Evolutionary conservation across 2,797 vertebrate species (phyloP).

Genomic region (Heterohyrax brucei): DNA sequence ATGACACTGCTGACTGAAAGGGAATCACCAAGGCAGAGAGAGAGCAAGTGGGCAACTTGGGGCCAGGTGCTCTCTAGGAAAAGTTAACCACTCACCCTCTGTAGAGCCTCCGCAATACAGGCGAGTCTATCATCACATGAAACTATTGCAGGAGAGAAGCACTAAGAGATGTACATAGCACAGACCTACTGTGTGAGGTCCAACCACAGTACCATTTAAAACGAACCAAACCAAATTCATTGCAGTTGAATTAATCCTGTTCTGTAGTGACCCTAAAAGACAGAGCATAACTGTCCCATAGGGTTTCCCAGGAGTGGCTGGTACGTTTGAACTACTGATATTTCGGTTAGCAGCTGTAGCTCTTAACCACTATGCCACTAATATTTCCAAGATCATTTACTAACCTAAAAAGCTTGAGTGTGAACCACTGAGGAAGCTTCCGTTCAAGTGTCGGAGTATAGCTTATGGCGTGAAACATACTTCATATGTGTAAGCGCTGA

Average conservation of each 20-base stretch:
- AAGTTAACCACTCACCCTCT: accelerated
- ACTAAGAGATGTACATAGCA: background rate
- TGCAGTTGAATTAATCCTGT: no score
- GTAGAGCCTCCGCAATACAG: accelerated
- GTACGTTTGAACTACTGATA: no score
- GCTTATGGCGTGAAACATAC: background rate
- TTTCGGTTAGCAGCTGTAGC: no score
- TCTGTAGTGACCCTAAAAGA: no score
- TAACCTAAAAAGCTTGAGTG: background rate
- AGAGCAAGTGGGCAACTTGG: no score
- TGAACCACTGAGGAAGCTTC: background rate
- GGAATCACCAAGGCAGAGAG: background rate
- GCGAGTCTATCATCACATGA: accelerated
- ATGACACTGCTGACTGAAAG: no score
- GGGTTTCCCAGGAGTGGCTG: no score
- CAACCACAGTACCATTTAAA: background rate
- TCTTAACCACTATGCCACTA: no score
- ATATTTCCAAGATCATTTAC: background rate
- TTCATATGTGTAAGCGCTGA: background rate
- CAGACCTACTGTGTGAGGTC: background rate
- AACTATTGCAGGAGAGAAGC: background rate
- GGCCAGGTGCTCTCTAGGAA: accelerated
- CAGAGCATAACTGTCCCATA: no score
- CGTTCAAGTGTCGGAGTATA: no score
- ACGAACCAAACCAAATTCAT: no score